Base-by-base conservation (phyloP, 2,888 invertebrate genomes). In the Pseudolycoriella hygida region DNA sequence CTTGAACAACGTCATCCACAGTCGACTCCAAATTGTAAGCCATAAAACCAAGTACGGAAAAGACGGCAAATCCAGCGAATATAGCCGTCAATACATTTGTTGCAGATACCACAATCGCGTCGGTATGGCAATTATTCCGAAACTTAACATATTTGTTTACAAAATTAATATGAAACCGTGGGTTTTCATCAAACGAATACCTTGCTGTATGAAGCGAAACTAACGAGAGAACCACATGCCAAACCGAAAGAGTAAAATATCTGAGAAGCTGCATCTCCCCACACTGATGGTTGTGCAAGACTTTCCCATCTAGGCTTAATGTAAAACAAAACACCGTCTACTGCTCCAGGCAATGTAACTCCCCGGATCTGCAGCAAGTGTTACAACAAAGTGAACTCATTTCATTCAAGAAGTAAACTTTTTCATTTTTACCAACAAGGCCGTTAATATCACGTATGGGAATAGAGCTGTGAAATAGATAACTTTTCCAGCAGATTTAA, bases 401-500 rank as follows among this genome's bases (percentile, higher is more conserved):
- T 12, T 37, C 11, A 39, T 39, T 5, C 14, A 37, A 39, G 17
- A 14, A 3, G 15, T 15, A 17, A 11, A 39, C 17, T 15, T 15
- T 39, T 11, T 11, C 17, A 17, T 15, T 49, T 50, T 52, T 49
- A 54, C 60, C 43, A 80, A 62, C 34, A 80, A 60, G 1, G 74
- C 74, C 1, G 77, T 74, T 52, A 80, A 60, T 66, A 80, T 73
- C 19, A 80, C 72, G 58, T 80, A 81, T 0, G 80, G 80, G 56
- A 81, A 80, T 15, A 79, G 58, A 1, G 80, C 77, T 2, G 80
- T 80, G 55, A 80, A 80, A 58, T 80, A 80, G 8, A 78, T 77
- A 40, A 83, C 84, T 72, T 86, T 92, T 40, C 92, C 92, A 0
- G 89, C 83, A 56, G 87, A 86, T 66, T 88, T 82, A 50, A 93